phyloP scores from a whole-genome alignment of 2,888 invertebrate genomes.

The Norana najaformis region DNA sequence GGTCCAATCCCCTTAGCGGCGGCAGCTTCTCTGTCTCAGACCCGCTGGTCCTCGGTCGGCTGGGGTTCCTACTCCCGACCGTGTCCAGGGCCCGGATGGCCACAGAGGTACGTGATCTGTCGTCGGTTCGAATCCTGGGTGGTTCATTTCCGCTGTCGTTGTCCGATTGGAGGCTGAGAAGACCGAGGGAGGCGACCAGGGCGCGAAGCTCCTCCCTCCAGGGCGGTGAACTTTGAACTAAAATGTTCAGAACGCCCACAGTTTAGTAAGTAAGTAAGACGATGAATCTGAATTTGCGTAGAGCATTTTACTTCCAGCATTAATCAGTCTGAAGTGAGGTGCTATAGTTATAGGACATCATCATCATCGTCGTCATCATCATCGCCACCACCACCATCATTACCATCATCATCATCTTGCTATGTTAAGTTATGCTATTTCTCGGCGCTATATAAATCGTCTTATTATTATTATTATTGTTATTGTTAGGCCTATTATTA shows the following conservation, averaged over 20 bases:
- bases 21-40: neutral
- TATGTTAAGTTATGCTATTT: neutral
- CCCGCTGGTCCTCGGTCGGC: neutral
- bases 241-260: neutral
- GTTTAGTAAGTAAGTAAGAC: neutral
- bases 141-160: neutral
- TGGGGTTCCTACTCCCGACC: neutral
- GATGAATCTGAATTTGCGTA: no score
- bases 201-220: neutral
- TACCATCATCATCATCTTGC: neutral
- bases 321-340: no score
- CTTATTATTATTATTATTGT: conserved; percentile 15
- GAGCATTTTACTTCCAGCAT: no score
- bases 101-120: neutral
- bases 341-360: no score
- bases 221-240: neutral
- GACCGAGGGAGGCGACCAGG: neutral
- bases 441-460: no score
- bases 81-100: neutral
- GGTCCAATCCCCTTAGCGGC: neutral
- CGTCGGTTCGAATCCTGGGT: neutral
- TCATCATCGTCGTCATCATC: neutral
- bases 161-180: neutral
- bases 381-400: neutral
- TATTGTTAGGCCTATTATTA: neutral